phyloP scores from a whole-genome alignment of 2,113 vertebrate genomes.

The Melanostigma gelatinosum region DNA sequence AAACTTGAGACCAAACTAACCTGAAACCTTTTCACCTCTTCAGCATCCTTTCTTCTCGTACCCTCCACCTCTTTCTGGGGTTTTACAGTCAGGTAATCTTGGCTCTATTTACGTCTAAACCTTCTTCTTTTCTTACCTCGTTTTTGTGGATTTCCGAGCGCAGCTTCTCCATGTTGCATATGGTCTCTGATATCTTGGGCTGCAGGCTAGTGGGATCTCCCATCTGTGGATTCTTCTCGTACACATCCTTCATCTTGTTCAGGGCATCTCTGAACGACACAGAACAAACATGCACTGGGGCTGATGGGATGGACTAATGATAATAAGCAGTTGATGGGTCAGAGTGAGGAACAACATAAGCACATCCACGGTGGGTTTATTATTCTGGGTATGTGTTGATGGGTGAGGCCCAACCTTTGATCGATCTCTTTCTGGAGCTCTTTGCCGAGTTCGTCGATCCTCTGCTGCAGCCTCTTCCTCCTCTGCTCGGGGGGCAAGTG shows the following conservation, averaged over 20 bases:
- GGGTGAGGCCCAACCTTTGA: constrained; percentile 86
- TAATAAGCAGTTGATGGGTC: background rate
- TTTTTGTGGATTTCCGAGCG: constrained; percentile 98
- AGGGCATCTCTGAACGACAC: constrained; percentile 89
- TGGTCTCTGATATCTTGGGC: constrained; percentile 96
- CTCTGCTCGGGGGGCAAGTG: constrained; percentile 98
- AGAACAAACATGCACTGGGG: background rate
- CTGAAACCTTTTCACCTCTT: background rate
- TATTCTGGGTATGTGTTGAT: background rate
- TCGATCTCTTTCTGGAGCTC: constrained; percentile 97
- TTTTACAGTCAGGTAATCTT: background rate
- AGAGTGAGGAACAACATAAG: background rate
- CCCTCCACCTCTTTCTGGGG: background rate
- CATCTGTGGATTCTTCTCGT: constrained; percentile 99
- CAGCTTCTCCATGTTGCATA: constrained; percentile 95
- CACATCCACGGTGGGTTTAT: too few relatives aligned
- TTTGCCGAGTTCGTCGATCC: constrained; percentile 94
- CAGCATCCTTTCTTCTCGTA: background rate
- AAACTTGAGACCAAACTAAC: background rate
- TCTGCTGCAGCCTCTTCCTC: constrained; percentile 95
- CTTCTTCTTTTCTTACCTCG: constrained; percentile 83
- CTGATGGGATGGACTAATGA: background rate
- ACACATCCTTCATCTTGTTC: constrained; percentile 99
- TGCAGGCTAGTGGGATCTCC: constrained; percentile 95
- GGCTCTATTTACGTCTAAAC: background rate